Percentiles rank a stretch among this genome's conserved stretches.
phyloP scores from a whole-genome alignment of 2,113 vertebrate species.

The Corythornis vintsioides region DNA sequence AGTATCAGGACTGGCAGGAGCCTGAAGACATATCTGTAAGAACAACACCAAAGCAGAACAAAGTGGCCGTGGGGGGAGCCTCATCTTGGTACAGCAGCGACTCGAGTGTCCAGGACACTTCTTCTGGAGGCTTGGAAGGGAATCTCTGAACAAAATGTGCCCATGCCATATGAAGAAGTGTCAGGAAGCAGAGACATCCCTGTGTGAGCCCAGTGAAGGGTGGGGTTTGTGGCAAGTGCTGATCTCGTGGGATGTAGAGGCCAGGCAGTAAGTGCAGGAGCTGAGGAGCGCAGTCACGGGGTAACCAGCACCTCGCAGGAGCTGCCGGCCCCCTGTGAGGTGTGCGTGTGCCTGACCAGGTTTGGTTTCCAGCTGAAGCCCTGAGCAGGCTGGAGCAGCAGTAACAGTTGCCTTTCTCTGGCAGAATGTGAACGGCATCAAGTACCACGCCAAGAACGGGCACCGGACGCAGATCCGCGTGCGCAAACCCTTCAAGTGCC shows the following conservation, averaged over 20 bases:
- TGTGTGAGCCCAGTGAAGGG: background rate
- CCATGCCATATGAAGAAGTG: background rate
- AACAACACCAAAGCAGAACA: constrained; percentile 8
- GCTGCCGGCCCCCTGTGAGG: background rate
- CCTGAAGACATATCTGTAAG: constrained; percentile 18
- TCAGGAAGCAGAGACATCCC: background rate
- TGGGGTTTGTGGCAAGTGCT: background rate
- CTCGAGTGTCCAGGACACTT: background rate
- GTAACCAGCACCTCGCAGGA: rapidly evolving
- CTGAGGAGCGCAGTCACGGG: background rate
- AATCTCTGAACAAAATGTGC: constrained; percentile 1
- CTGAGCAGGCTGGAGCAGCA: background rate
- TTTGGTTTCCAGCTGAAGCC: background rate
- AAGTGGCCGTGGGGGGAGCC: background rate
- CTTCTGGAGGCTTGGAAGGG: constrained; percentile 34
- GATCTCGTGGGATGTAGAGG: rapidly evolving
- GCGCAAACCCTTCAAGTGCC: constrained; percentile 97
- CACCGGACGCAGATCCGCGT: constrained; percentile 97
- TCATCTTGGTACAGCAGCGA: constrained; percentile 19
- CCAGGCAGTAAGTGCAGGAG: background rate
- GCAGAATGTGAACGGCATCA: constrained; percentile 98
- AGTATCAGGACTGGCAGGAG: constrained; percentile 6
- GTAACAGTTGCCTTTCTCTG: background rate
- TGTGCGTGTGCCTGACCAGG: rapidly evolving
- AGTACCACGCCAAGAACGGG: constrained; percentile 99